Conservation (phyloP, 1,140 invertebrate species). For the Lordiphosa mommai region DNA sequence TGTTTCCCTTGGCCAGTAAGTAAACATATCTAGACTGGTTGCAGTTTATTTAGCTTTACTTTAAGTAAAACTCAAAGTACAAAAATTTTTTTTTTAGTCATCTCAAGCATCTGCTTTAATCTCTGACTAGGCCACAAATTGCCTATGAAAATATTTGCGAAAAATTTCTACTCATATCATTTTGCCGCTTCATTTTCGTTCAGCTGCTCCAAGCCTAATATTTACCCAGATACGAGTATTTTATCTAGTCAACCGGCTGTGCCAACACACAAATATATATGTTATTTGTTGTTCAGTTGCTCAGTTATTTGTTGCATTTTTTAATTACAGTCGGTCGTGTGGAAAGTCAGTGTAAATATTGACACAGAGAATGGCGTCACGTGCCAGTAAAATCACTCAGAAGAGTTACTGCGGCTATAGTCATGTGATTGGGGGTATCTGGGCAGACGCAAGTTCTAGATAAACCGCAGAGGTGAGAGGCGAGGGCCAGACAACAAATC, state of each 20-base stretch:
- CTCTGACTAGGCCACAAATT: too few species aligned
- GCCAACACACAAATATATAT: constrained; percentile 32
- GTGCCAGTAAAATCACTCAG: constrained; percentile 49
- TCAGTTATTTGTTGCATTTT: constrained; percentile 19
- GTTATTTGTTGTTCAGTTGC: constrained; percentile 3
- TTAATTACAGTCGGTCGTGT: constrained; percentile 53
- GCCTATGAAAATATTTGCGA: background rate
- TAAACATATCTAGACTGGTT: too few species aligned
- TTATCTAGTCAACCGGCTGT: constrained; percentile 61
- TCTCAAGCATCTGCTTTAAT: too few species aligned
- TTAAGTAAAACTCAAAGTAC: too few species aligned
- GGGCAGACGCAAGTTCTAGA: constrained; percentile 43
- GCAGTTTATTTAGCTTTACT: too few species aligned
- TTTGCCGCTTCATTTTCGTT: background rate
- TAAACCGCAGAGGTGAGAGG: constrained; percentile 40
- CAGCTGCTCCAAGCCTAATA: constrained; percentile 19
- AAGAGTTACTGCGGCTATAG: constrained; percentile 26
- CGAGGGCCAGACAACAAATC: background rate
- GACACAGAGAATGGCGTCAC: constrained; percentile 42
- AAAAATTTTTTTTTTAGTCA: too few species aligned
- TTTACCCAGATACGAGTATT: constrained; percentile 11
- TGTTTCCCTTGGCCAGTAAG: too few species aligned
- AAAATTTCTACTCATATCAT: constrained; percentile 18
- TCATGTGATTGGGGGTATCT: constrained; percentile 60
- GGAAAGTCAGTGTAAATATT: constrained; percentile 49